Base-by-base conservation (phyloP, 2,888 invertebrate species). In the Plusia festucae region DNA sequence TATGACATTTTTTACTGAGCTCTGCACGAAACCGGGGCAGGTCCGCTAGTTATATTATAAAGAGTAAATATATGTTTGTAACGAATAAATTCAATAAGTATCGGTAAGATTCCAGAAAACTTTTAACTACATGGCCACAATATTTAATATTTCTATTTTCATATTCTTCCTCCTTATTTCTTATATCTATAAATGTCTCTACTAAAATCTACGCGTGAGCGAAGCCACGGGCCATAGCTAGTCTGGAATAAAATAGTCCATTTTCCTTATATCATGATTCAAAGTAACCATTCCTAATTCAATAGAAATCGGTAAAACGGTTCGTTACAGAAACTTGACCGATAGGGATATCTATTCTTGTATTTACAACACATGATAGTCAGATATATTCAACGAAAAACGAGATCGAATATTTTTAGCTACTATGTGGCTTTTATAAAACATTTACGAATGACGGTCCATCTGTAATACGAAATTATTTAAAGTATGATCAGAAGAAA, bases 271-370 rank as follows among this genome's bases (percentile, higher is more conserved):
- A 3, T 2, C 34, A n/a, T 40, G 40, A 40, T 40, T n/a, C 40
- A 40, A 40, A 40, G 40, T 40, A 40, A 40, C 40, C 40, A 40
- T 40, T 40, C 15, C 40, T n/a, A 40, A 40, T 40, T 40, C n/a
- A 40, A 40, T 40, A n/a, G 5, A 40, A 40, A n/a, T 40, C 6
- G n/a, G 40, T 40, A 40, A 34, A 40, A n/a, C 40, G n/a, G n/a
- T n/a, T 40, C 40, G 40, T 1, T 5, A n/a, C n/a, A n/a, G 6
- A 40, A n/a, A 40, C 34, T 40, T 40, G 40, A 40, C 40, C 40
- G 5, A 9, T 40, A 0, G n/a, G 40, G n/a, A n/a, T 40, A 40
- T 15, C 40, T 40, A n/a, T n/a, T n/a, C 46, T 20, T 20, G 9
- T 49, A 49, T 18, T 18, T 18, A 46, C 16, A 46, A 18, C 46